A percentile compares a stretch with the other conserved stretches of the same genome.
Evolutionary conservation across 2,113 vertebrate genomes (phyloP).

Genomic region (Charadrius vociferus): DNA sequence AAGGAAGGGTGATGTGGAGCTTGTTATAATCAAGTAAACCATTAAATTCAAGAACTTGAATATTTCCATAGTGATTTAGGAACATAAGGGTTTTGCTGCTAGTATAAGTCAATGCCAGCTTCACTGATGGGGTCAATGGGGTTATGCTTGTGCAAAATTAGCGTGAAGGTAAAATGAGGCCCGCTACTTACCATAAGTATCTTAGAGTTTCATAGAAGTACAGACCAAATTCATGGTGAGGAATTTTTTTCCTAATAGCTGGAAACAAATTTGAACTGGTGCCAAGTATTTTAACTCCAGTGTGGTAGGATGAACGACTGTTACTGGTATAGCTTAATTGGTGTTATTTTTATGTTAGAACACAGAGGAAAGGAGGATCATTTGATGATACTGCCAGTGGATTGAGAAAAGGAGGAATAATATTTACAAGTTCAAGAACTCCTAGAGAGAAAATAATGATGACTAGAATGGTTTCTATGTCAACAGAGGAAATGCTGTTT

Average conservation of each 20-base stretch:
- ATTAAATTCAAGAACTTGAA: neutral
- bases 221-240: neutral
- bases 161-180: neutral
- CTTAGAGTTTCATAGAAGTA: neutral
- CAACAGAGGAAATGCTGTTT: neutral
- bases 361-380: neutral
- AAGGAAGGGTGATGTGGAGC: neutral
- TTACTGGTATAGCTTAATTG: neutral
- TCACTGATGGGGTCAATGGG: neutral
- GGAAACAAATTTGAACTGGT: neutral
- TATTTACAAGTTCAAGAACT: neutral
- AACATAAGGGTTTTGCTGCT: neutral
- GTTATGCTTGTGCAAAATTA: neutral
- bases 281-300: neutral
- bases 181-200: neutral
- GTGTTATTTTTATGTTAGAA: neutral
- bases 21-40: neutral
- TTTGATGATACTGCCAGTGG: neutral
- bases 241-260: neutral
- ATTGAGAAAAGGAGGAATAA: neutral
- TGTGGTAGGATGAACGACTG: neutral
- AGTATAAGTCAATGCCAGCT: fast-evolving
- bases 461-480: neutral
- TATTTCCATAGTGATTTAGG: neutral
- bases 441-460: neutral